phyloP scores from a whole-genome alignment of 37 sponge, comb jelly and placozoan genomes.

The Oscarella lobularis region DNA sequence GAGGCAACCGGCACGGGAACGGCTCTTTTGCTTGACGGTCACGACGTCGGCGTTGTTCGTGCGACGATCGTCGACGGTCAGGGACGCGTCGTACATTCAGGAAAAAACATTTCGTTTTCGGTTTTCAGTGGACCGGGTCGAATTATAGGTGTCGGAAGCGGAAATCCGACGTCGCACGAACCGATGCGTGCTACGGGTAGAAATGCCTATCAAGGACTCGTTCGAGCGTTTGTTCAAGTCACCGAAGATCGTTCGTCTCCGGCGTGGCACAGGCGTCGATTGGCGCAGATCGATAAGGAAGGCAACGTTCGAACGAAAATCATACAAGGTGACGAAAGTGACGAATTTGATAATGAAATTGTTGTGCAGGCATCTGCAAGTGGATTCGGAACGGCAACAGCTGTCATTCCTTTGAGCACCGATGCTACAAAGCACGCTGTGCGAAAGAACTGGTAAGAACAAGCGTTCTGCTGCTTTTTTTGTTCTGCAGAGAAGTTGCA shows the following conservation, averaged over 20 bases:
- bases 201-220: constrained; percentile 43
- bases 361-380: no score
- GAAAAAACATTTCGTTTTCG: constrained; percentile 22
- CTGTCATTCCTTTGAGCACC: no score
- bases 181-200: constrained; percentile 31
- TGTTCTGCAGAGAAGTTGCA: no score
- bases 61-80: constrained; percentile 21
- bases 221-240: constrained; percentile 32
- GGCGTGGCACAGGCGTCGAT: not conserved
- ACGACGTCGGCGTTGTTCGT: constrained; percentile 35
- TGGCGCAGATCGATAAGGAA: not conserved
- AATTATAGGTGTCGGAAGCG: constrained; percentile 40
- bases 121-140: constrained; percentile 34
- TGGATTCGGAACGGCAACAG: no score
- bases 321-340: no score
- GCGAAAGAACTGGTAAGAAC: no score
- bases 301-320: no score
- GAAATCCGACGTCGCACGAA: constrained; percentile 36
- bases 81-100: constrained; percentile 14
- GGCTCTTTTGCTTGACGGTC: constrained; percentile 36
- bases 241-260: constrained; percentile 19
- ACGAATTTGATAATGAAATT: no score
- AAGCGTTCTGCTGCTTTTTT: no score
- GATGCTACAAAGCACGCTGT: no score
- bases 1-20: constrained; percentile 22